phyloP scores from a whole-genome alignment of 2,113 vertebrate species.

The Tinamus guttatus region DNA sequence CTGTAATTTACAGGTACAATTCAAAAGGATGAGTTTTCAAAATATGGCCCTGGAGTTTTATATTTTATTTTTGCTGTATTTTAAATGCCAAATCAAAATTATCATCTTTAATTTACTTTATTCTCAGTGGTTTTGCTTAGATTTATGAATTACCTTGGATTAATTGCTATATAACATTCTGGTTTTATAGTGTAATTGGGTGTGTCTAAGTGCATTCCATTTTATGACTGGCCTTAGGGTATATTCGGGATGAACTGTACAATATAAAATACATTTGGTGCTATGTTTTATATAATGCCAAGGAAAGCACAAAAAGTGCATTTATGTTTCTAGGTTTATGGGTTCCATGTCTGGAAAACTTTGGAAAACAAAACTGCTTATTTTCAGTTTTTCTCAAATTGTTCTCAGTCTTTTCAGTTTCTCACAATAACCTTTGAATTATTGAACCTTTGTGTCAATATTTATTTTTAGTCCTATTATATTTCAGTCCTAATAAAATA shows the following conservation, averaged over 20 bases:
- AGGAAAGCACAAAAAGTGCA: conserved; percentile 38
- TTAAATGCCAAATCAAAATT: conserved; percentile 55
- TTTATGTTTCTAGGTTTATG: conserved; percentile 35
- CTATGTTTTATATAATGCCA: conserved; percentile 53
- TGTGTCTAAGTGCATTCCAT: conserved; percentile 68
- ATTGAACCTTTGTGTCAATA: background rate
- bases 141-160: conserved; percentile 70
- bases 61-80: conserved; percentile 22
- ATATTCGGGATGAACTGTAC: conserved; percentile 59
- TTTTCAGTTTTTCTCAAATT: conserved; percentile 14
- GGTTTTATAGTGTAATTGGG: conserved; percentile 71
- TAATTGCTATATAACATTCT: conserved; percentile 67
- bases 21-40: conserved; percentile 3
- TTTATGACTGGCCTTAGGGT: conserved; percentile 71
- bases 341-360: conserved; percentile 36
- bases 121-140: conserved; percentile 57
- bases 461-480: background rate
- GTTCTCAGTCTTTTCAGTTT: background rate
- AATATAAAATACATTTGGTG: conserved; percentile 64
- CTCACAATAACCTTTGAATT: background rate
- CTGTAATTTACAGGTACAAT: conserved; percentile 3
- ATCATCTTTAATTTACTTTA: conserved; percentile 51
- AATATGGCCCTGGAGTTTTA: background rate
- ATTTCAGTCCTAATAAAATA: background rate
- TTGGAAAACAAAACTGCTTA: conserved; percentile 16